phyloP scores from a whole-genome alignment of 2,888 invertebrate genomes.

The Drosophila emarginata region DNA sequence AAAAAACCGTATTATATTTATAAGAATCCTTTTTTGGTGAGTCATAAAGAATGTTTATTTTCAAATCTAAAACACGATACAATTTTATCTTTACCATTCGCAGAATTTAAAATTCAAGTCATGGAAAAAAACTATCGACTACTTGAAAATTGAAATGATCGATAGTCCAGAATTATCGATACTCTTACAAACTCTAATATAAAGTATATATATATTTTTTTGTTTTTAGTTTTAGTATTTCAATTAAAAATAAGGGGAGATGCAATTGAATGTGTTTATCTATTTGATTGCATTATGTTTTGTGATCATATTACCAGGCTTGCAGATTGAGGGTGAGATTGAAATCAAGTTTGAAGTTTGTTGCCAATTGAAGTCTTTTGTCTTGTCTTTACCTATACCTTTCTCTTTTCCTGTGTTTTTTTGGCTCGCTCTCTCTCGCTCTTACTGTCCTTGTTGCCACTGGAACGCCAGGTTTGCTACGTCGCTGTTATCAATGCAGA shows the following conservation, averaged over 20 bases:
- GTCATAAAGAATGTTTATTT: too few species aligned
- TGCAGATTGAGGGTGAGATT: background rate
- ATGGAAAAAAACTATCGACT: background rate
- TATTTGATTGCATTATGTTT: background rate
- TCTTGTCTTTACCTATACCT: background rate
- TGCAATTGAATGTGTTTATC: slow-evolving; percentile 4
- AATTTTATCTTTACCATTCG: too few species aligned
- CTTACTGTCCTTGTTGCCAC: background rate
- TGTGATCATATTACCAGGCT: background rate
- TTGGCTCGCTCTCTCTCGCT: background rate
- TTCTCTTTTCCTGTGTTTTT: background rate
- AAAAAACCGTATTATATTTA: too few species aligned
- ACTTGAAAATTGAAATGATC: background rate
- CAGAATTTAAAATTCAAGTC: background rate
- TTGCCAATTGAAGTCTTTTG: slow-evolving; percentile 9
- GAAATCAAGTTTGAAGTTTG: background rate
- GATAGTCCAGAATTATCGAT: background rate
- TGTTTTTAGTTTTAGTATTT: slow-evolving; percentile 1
- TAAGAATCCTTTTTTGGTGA: too few species aligned
- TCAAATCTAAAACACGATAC: too few species aligned
- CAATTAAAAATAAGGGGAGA: background rate
- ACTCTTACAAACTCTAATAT: background rate
- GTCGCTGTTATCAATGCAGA: slow-evolving; percentile 92
- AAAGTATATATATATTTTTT: background rate
- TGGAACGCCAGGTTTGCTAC: slow-evolving; percentile 85